These are phyloP conservation scores for Eidolon dupreanum DNA, from an alignment of 2,797 vertebrate genomes.

Conservation along the genomic window DNA sequence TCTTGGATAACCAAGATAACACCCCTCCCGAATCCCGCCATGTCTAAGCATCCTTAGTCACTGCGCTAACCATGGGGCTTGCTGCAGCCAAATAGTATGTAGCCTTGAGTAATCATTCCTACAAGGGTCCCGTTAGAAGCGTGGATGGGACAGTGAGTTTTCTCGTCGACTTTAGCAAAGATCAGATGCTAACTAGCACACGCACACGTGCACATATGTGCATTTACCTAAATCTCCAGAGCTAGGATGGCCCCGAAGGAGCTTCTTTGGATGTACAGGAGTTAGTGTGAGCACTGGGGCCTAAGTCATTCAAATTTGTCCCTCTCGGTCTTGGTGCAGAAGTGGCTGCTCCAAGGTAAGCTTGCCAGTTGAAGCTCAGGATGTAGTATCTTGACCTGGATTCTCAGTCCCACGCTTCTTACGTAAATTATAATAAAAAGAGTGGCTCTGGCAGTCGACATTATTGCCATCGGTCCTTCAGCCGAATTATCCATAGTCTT, in stretches of 20 bases:
- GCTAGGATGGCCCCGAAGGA: not conserved
- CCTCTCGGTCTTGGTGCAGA: not conserved
- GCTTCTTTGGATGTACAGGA: not conserved
- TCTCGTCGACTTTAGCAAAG: not conserved
- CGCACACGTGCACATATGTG: rapidly evolving
- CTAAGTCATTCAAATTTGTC: not conserved
- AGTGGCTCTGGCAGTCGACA: rapidly evolving
- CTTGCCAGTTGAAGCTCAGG: not conserved
- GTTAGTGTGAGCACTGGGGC: not conserved
- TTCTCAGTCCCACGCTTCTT: not conserved
- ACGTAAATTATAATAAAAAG: not conserved
- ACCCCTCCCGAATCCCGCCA: slow-evolving; percentile 27
- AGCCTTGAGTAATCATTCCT: not conserved
- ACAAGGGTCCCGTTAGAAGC: not conserved
- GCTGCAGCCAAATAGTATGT: not conserved
- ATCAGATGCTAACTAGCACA: no score
- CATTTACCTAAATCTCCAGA: not conserved
- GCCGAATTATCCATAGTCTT: not conserved
- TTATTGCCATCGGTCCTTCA: rapidly evolving
- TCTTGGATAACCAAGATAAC: slow-evolving; percentile 33
- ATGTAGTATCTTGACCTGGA: not conserved
- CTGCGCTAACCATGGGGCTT: not conserved
- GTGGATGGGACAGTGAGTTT: not conserved
- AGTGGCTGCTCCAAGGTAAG: not conserved
- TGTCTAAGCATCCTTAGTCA: slow-evolving; percentile 39